A percentile compares a stretch with the other conserved stretches of the same genome.
Conservation (phyloP, 2,888 invertebrate species). For the Aproaerema taeniolella region DNA sequence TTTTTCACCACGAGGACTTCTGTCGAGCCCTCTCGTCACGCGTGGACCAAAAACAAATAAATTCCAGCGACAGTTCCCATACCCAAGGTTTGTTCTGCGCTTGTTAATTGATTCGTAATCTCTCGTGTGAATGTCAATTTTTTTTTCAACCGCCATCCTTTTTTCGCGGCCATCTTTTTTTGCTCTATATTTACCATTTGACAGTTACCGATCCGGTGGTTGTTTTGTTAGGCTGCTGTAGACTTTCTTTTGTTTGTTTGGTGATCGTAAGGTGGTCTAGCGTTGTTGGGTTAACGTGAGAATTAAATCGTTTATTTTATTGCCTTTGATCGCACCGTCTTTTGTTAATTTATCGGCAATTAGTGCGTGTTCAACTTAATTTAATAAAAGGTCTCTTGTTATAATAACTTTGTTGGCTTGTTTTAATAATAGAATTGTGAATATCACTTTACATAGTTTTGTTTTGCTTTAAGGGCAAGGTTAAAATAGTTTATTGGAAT, state of each 20-base stretch:
- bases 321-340: too few relatives aligned
- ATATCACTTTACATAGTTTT: too few relatives aligned
- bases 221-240: conserved; percentile 63
- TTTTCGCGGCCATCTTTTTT: conserved; percentile 21
- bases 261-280: conserved; percentile 29
- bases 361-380: too few relatives aligned
- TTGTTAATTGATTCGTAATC: conserved; percentile 63
- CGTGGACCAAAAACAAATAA: conserved; percentile 33
- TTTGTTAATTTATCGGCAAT: too few relatives aligned
- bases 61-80: conserved; percentile 45
- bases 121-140: conserved; percentile 48
- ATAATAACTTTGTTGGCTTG: too few relatives aligned
- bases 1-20: too few relatives aligned
- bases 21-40: conserved; percentile 11
- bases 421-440: too few relatives aligned
- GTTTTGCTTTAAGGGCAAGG: too few relatives aligned
- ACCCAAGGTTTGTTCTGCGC: conserved; percentile 44
- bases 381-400: too few relatives aligned
- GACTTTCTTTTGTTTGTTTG: conserved; percentile 27
- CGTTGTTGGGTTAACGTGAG: conserved; percentile 1
- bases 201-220: conserved; percentile 30
- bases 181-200: conserved; percentile 33
- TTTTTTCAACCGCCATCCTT: conserved; percentile 29
- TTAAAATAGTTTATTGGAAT: too few relatives aligned
- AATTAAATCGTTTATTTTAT: too few relatives aligned